Conservation (phyloP, 2,113 vertebrate species). For the Bothrops jararaca region DNA sequence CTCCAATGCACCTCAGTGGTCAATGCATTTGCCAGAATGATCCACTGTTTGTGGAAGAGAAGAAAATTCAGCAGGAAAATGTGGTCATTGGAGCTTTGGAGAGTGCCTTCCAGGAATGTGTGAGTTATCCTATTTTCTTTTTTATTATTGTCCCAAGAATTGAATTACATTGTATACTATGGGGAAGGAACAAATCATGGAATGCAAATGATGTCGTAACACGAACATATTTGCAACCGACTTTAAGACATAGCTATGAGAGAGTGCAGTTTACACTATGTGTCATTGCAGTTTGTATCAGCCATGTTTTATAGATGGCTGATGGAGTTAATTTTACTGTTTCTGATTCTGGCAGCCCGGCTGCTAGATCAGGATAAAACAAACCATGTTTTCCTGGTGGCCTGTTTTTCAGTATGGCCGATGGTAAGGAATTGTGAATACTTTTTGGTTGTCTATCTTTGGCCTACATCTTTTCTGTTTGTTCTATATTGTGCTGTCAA, state of each 20-base stretch:
- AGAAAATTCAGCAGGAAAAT: constrained; percentile 64
- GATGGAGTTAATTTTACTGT: neutral
- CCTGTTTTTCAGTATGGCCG: neutral
- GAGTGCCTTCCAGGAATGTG: constrained; percentile 74
- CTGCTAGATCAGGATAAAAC: neutral
- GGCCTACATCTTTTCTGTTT: neutral
- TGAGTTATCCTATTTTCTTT: constrained; percentile 44
- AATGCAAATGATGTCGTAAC: neutral
- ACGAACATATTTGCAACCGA: neutral
- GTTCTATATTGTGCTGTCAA: neutral
- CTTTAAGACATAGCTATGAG: neutral
- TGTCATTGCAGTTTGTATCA: neutral
- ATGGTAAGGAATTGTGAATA: neutral
- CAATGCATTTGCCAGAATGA: constrained; percentile 67
- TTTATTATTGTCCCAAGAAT: neutral
- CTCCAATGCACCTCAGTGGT: constrained; percentile 73
- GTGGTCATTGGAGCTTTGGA: constrained; percentile 75
- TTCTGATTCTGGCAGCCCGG: neutral
- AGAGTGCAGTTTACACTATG: neutral
- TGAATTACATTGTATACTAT: neutral
- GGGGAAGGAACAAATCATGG: neutral
- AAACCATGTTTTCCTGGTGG: neutral
- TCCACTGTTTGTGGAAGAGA: constrained; percentile 74
- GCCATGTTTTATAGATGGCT: neutral
- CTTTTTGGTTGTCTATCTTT: neutral